Evolutionary conservation across 2,888 invertebrate species (phyloP).

Genomic region (Platycnemis pennipes): DNA sequence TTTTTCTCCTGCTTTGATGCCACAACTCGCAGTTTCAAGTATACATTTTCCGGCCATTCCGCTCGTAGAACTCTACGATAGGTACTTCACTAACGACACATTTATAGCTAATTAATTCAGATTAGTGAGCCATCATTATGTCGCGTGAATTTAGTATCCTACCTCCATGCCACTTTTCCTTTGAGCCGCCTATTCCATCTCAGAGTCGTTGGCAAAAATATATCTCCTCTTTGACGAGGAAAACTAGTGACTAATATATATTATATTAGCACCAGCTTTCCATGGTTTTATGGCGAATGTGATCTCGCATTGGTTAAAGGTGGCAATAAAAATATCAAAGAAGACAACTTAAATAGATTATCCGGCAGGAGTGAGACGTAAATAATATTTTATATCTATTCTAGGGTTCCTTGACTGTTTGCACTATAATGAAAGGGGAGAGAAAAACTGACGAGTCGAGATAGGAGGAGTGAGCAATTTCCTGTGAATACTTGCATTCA

Average conservation of each 20-base stretch:
- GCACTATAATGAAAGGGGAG: not conserved
- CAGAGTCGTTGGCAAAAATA: not conserved
- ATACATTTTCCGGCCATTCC: conserved; percentile 10
- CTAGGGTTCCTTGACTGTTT: not conserved
- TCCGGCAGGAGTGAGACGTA: not conserved
- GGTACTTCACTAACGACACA: not conserved
- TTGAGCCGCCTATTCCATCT: not conserved
- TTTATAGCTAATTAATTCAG: not conserved
- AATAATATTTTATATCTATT: not conserved
- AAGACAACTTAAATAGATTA: not conserved
- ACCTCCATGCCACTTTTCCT: not conserved
- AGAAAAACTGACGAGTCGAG: too few species aligned
- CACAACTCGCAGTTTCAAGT: not conserved
- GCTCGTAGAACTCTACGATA: not conserved
- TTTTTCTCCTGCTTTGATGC: not conserved
- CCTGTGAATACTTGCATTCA: too few species aligned
- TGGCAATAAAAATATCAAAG: not conserved
- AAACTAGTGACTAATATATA: not conserved
- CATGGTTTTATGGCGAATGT: not conserved
- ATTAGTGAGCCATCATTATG: not conserved
- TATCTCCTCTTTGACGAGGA: not conserved
- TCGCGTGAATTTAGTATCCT: not conserved
- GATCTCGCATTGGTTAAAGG: not conserved
- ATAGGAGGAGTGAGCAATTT: too few species aligned
- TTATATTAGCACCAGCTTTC: not conserved